Evolutionary conservation across 37 sponge, comb jelly and placozoan species (phyloP), one percentile per base, ranked within the genome.

Genomic region (Aplysina aerophoba): DNA sequence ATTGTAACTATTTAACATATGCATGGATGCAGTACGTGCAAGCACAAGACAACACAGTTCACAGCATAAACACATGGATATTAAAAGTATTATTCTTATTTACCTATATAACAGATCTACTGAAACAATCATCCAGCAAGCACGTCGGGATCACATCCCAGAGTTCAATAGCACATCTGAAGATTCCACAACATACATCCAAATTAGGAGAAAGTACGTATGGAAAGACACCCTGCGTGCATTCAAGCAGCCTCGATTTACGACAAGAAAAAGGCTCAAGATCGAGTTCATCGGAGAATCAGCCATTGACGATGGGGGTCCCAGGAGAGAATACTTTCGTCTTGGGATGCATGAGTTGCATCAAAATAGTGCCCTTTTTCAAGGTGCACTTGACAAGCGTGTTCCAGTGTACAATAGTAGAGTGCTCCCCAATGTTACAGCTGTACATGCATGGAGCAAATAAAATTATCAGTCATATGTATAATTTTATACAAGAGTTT

Each of bases 151-250:
- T 17, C 73, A 71, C 2, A 3, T 71, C 36, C 12, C 73, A 33
- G 73, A 71, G 73, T 71, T 71, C 33, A 67, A 28, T 67, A 28
- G 15, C 69, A 67, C 69, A 67, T 67, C 69, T 67, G 69, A 67
- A 67, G 69, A 71, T 33, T 4, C 73, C 12, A 71, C 73, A 71
- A 71, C 12, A 15, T 15, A 33, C 73, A 71, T 71, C 35, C 73
- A 71, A 15, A 37, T 71, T 4, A 71, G 73, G 73, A 27, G 73
- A 12, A 71, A 15, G 35, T 6, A 71, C 5, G 16, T 17, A 17
- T 71, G 35, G 73, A 71, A 71, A 15, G 73, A 71, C 73, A 30
- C 73, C 35, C 35, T 71, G 35, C 73, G 12, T 2, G 73, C 73
- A 71, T 71, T 71, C 16, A 71, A 71, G 37, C 34, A 71, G 73